Base-by-base conservation (phyloP, 1,140 invertebrate genomes). In the Lordiphosa clarofinis region DNA sequence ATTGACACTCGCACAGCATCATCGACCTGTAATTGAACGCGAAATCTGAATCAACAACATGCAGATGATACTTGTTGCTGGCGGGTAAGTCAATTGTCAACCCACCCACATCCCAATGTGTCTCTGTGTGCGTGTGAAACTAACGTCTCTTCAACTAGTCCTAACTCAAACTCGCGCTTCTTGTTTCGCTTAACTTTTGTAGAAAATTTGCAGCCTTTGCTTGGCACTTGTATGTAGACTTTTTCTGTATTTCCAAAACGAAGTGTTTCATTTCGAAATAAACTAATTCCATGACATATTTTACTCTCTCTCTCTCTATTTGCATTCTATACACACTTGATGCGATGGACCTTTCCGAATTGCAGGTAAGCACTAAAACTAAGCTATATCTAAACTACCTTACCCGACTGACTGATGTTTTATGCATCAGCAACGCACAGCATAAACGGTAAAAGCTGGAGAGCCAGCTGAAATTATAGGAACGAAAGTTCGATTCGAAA, bases 11-110 rank as follows among this genome's bases (percentile, higher is more conserved):
- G 12, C 39, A 40, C 13, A 28, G 12, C 24, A 46, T 46, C 43
- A 46, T 46, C 31, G 43, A 46, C 24, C 43, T 46, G 19, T 31
- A 31, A 31, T 33, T 13, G 24, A 7, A 28, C 24, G 24, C 24
- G 24, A 31, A 31, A 31, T 46, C 11, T 46, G 43, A 46, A 46
- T 46, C 24, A 46, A 46, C 33, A 69, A 79, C 65, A 89, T 89
- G 87, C 87, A 89, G 87, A 89, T 89, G 87, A 89, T 89, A 73
- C 84, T 89, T 86, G 87, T 89, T 87, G 87, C 87, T 86, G 87
- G 87, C 81, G 87, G 87, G 87, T 89, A 87, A 89, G 87, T 88
- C 37, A 63, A 56, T 44, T 55, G 44, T 50, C 66, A 53, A 37
- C 40, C 35, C 60, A n/a, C 12, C 15, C n/a, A 37, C 19, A 31